A percentile compares a stretch with the other conserved stretches of the same genome.
These are phyloP conservation scores for Spongia lamella DNA, from an alignment of 37 sponge, comb jelly and placozoan species.

Conservation along the genomic window DNA sequence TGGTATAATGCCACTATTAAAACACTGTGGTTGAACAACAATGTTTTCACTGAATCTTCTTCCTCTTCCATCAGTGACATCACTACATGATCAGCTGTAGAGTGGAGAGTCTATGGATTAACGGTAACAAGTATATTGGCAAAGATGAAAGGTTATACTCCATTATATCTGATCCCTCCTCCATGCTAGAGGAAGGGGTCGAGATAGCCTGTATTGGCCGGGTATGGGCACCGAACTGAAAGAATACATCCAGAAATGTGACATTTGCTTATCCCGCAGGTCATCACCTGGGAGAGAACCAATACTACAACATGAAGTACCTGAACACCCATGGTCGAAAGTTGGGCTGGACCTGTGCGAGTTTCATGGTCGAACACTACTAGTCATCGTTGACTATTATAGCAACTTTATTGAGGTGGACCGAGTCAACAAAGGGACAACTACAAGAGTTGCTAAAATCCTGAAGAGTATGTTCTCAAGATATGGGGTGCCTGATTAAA, in stretches of 20 bases:
- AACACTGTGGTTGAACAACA: no score
- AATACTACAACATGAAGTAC: conserved; percentile 25
- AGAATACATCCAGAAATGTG: conserved; percentile 17
- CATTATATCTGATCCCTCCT: no score
- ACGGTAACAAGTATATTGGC: no score
- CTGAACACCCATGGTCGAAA: conserved; percentile 39
- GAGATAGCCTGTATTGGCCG: conserved; percentile 45
- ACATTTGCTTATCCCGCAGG: conserved; percentile 3
- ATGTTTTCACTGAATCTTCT: no score
- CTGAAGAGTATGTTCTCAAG: conserved; percentile 34
- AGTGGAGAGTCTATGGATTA: no score
- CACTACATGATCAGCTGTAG: no score
- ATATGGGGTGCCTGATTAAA: conserved; percentile 41
- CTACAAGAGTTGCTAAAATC: conserved; percentile 22
- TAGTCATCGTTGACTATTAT: conserved; percentile 41
- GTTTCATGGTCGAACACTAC: conserved; percentile 15
- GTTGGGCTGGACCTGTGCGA: conserved; percentile 53
- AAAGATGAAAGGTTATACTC: no score
- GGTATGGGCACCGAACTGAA: conserved; percentile 6
- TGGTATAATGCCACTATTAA: no score
- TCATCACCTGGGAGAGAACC: conserved; percentile 4
- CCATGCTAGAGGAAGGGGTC: no score
- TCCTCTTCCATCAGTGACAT: no score
- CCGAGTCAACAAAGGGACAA: not conserved
- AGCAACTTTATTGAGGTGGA: conserved; percentile 55